These are phyloP conservation scores for Sandelia bainsii DNA, from an alignment of 2,797 vertebrate genomes.

Conservation along the genomic window DNA sequence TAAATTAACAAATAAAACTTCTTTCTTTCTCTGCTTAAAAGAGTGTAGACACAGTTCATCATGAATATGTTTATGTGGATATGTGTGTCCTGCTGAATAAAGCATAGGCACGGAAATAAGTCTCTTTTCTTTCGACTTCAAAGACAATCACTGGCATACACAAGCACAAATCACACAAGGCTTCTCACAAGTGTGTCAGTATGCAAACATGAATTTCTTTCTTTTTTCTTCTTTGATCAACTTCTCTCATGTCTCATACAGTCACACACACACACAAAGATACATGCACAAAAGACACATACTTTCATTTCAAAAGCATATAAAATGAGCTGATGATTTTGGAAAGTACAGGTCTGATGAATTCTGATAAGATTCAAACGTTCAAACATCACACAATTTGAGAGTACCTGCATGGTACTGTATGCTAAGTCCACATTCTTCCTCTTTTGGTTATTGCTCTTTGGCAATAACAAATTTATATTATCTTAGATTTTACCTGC, in stretches of 20 bases:
- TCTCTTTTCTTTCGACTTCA: constrained; percentile 69
- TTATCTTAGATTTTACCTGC: background rate
- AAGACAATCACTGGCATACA: constrained; percentile 53
- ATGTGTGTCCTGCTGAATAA: constrained; percentile 63
- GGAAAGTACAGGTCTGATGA: constrained; percentile 26
- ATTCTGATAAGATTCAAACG: constrained; percentile 25
- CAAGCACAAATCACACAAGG: constrained; percentile 40
- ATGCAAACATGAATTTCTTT: constrained; percentile 53
- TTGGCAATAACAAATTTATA: background rate
- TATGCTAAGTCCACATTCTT: background rate
- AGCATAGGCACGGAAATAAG: constrained; percentile 54
- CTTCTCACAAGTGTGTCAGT: constrained; percentile 49
- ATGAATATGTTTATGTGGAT: constrained; percentile 41
- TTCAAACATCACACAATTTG: no score
- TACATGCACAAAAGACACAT: constrained; percentile 9
- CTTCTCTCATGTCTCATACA: constrained; percentile 8
- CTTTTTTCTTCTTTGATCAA: constrained; percentile 56
- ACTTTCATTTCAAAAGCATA: constrained; percentile 26
- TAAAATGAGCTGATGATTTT: constrained; percentile 38
- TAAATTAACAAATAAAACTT: constrained; percentile 18
- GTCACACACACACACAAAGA: background rate
- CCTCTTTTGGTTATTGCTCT: background rate
- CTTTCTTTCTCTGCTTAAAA: constrained; percentile 4
- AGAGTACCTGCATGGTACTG: background rate
- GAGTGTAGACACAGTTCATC: constrained; percentile 42